phyloP scores from a whole-genome alignment of 1,140 invertebrate species.

The Lineus longissimus region DNA sequence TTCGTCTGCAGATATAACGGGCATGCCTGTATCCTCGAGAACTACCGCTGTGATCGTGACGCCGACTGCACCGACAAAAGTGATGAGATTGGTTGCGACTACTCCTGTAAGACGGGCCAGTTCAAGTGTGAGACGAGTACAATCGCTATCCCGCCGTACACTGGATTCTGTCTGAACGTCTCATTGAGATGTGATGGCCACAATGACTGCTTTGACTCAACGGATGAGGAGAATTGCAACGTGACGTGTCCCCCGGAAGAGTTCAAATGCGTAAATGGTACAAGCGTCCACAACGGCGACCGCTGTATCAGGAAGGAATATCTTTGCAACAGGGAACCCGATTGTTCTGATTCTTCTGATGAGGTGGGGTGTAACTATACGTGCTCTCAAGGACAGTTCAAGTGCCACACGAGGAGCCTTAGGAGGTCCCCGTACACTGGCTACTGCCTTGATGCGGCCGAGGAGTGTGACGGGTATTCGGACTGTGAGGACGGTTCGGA shows the following conservation, averaged over 20 bases:
- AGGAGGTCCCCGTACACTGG: not conserved
- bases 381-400: not conserved
- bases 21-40: no score
- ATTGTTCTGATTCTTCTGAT: not conserved
- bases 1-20: no score
- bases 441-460: not conserved
- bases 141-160: not conserved
- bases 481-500: constrained; percentile 1
- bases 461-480: not conserved
- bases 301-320: not conserved
- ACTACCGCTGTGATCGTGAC: not conserved
- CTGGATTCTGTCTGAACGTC: not conserved
- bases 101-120: not conserved
- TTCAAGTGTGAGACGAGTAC: not conserved
- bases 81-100: not conserved
- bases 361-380: not conserved
- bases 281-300: not conserved
- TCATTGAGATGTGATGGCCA: not conserved
- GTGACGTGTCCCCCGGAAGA: not conserved
- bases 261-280: not conserved
- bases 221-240: not conserved
- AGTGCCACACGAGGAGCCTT: not conserved
- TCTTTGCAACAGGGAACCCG: not conserved
- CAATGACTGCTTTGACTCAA: not conserved
- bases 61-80: not conserved